A percentile compares a stretch with the other conserved stretches of the same genome.
phyloP scores from a whole-genome alignment of 2,888 invertebrate genomes.

The Drosophila nr. fundita region DNA sequence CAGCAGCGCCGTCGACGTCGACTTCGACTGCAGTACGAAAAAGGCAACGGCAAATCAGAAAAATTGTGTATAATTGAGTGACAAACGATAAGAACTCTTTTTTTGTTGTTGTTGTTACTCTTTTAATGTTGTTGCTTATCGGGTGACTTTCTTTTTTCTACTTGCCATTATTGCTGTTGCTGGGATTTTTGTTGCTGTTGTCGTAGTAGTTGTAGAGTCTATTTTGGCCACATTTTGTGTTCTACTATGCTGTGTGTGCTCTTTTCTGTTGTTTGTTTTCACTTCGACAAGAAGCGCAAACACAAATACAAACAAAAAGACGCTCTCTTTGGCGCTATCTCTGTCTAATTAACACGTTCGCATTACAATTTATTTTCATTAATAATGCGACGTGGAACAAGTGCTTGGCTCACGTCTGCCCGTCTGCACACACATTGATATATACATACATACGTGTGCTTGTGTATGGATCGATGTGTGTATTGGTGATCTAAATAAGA shows the following conservation, averaged over 20 bases:
- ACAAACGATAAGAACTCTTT: conserved; percentile 66
- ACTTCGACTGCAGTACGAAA: conserved; percentile 41
- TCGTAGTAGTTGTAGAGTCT: conserved; percentile 30
- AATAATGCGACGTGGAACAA: conserved; percentile 68
- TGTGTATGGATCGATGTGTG: conserved; percentile 12
- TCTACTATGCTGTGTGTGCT: conserved; percentile 34
- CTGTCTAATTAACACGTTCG: conserved; percentile 71
- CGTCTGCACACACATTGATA: background rate
- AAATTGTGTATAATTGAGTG: conserved; percentile 71
- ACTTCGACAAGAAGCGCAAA: conserved; percentile 32
- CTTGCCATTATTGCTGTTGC: conserved; percentile 28
- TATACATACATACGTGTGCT: background rate
- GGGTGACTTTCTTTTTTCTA: conserved; percentile 3
- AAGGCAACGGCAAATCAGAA: conserved; percentile 54
- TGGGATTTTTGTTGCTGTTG: conserved; percentile 18
- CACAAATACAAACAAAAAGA: conserved; percentile 31
- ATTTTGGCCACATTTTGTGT: conserved; percentile 53
- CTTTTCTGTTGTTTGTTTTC: conserved; percentile 61
- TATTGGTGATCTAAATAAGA: conserved; percentile 56
- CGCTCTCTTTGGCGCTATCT: conserved; percentile 30
- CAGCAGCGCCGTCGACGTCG: conserved; percentile 8
- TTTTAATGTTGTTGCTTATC: conserved; percentile 14
- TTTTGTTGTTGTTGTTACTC: conserved; percentile 11
- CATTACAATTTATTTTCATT: conserved; percentile 77
- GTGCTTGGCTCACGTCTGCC: conserved; percentile 36